Evolutionary conservation across 2,113 vertebrate genomes (phyloP), one percentile per base, ranked within the genome.

Genomic region (Ochotona curzoniae): DNA sequence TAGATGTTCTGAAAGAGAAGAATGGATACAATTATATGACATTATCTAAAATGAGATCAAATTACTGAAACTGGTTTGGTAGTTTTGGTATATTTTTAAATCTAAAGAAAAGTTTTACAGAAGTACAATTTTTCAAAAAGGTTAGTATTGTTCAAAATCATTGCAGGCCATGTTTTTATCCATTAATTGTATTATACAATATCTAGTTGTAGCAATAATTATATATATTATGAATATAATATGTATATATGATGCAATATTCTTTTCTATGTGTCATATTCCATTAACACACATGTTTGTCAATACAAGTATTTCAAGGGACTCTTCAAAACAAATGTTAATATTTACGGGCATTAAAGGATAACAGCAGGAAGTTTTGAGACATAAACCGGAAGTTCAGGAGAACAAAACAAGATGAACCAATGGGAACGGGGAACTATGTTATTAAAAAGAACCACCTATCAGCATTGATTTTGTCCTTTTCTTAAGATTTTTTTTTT

Each of bases 11-110:
- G 26, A 82, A 89, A 89, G 51, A 83, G 78, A 87, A n/a, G 51
- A 69, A 75, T 90, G 47, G n/a, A 71, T 80, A 21, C 49, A 92
- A 95, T 91, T 91, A 69, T 91, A 75, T 25, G n/a, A 14, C 23
- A 80, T 95, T 79, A 79, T 66, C 79, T 88, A 93, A 60, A 85
- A 83, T 87, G 78, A 78, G 20, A 91, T 82, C 12, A 83, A 91
- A 44, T 93, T 91, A 71, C 21, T 61, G 18, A 8, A 78, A 83
- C 8, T 83, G 51, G 6, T 63, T 79, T 85, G 32, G 23, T 73
- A 82, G 38, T 83, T 83, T 79, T 11, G 17, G 70, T 87, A 71
- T 28, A 83, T 38, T 67, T 85, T 89, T 84, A n/a, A 61, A 51
- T 7, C 2, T 28, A 30, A 61, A 78, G 12, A n/a, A 23, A 0